A percentile compares a stretch with the other conserved stretches of the same genome.
Evolutionary conservation across 2,113 vertebrate species (phyloP).

Genomic region (Syngnathus typhle): DNA sequence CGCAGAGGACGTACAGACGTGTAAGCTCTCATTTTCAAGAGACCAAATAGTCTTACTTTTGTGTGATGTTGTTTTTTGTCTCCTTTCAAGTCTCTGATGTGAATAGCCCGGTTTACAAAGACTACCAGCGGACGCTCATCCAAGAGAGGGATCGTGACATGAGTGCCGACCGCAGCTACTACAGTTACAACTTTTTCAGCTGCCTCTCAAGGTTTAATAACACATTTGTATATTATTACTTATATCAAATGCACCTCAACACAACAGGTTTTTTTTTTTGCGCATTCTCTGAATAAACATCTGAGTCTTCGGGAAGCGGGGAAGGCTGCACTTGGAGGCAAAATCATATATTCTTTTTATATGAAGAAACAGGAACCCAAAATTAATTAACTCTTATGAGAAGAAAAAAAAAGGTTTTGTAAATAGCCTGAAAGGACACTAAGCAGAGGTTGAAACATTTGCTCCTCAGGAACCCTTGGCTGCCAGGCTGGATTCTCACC

Average conservation of each 20-base stretch:
- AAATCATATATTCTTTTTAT: too few relatives aligned
- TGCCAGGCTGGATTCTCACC: slow-evolving; percentile 90
- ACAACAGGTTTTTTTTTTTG: too few relatives aligned
- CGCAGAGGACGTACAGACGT: slow-evolving; percentile 69
- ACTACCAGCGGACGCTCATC: slow-evolving; percentile 63
- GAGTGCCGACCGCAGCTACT: slow-evolving; percentile 42
- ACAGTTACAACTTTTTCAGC: slow-evolving; percentile 80
- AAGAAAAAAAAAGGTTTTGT: too few relatives aligned
- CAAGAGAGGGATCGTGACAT: slow-evolving; percentile 68
- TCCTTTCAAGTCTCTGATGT: slow-evolving; percentile 31
- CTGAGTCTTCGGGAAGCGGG: too few relatives aligned
- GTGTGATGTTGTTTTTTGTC: not conserved
- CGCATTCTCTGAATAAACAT: too few relatives aligned
- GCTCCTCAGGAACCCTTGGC: slow-evolving; percentile 78
- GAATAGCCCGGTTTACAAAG: slow-evolving; percentile 65
- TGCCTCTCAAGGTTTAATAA: slow-evolving; percentile 77
- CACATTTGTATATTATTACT: not conserved
- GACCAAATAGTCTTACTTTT: slow-evolving; percentile 6
- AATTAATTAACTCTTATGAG: too few relatives aligned
- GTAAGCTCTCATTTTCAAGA: slow-evolving; percentile 67
- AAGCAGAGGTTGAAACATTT: not conserved
- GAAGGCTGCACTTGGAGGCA: too few relatives aligned
- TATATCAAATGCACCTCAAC: not conserved
- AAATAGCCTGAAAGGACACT: too few relatives aligned
- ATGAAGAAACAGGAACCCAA: too few relatives aligned